These are phyloP conservation scores for Porphyrio hochstetteri DNA, from an alignment of 2,113 vertebrate species.

Conservation along the genomic window DNA sequence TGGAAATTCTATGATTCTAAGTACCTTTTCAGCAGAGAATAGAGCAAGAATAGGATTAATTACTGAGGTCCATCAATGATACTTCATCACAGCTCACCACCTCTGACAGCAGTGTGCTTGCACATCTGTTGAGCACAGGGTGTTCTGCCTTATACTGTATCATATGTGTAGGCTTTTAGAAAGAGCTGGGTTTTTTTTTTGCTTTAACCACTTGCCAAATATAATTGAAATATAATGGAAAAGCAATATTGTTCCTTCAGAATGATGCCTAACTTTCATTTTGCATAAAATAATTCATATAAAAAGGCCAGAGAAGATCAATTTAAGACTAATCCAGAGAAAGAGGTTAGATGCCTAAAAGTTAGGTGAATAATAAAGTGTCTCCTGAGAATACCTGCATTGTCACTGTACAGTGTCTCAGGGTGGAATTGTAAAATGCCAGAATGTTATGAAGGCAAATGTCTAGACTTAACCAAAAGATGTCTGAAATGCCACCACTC, in stretches of 20 bases:
- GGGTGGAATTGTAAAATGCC: not conserved
- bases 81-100: not conserved
- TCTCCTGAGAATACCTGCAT: not conserved
- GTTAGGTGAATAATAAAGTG: not conserved
- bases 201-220: not conserved
- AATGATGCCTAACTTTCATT: not conserved
- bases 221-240: not conserved
- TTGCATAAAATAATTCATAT: not conserved
- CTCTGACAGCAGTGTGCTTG: not conserved
- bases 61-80: not conserved
- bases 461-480: not conserved
- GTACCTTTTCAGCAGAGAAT: not conserved
- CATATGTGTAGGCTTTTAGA: not conserved
- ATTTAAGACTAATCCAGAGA: not conserved
- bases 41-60: not conserved
- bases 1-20: too few species aligned
- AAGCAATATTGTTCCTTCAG: not conserved
- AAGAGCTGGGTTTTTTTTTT: not conserved
- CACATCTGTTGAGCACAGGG: not conserved
- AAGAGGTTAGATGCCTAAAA: not conserved
- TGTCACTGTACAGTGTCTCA: not conserved
- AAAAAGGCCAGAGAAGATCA: not conserved
- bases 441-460: not conserved
- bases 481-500: not conserved
- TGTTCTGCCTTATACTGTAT: not conserved